Conservation (phyloP, 2,113 vertebrate genomes). For the Erpornis zantholeuca region DNA sequence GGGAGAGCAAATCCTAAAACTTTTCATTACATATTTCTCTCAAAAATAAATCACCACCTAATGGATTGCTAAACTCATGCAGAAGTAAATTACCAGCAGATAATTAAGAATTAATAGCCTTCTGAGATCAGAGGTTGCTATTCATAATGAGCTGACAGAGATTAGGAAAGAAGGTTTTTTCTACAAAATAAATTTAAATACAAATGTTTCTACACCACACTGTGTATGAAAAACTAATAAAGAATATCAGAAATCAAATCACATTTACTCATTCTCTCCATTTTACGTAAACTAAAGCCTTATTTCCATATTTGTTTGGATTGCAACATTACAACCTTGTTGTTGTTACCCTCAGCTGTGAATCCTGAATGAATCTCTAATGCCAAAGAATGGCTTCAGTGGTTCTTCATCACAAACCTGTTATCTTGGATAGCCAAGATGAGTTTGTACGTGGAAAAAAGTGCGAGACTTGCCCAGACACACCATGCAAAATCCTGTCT, state of each 20-base stretch:
- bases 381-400: not conserved
- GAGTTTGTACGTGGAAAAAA: not conserved
- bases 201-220: not conserved
- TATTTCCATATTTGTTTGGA: not conserved
- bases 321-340: not conserved
- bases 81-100: conserved; percentile 51
- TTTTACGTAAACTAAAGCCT: not conserved
- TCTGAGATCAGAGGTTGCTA: conserved; percentile 31
- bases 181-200: conserved; percentile 40
- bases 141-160: conserved; percentile 10
- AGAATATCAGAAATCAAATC: conserved; percentile 15
- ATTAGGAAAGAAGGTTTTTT: conserved; percentile 19
- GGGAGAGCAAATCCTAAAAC: not conserved
- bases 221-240: not conserved
- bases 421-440: not conserved
- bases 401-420: not conserved
- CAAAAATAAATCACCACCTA: conserved; percentile 48
- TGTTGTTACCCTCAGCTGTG: not conserved
- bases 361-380: not conserved
- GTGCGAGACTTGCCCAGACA: not conserved
- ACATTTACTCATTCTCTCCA: not conserved
- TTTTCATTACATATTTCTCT: conserved; percentile 41
- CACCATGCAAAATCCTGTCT: not conserved
- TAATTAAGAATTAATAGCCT: conserved; percentile 60
- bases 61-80: conserved; percentile 33